Conservation (phyloP, 2,113 vertebrate genomes). For the Cebus imitator region DNA sequence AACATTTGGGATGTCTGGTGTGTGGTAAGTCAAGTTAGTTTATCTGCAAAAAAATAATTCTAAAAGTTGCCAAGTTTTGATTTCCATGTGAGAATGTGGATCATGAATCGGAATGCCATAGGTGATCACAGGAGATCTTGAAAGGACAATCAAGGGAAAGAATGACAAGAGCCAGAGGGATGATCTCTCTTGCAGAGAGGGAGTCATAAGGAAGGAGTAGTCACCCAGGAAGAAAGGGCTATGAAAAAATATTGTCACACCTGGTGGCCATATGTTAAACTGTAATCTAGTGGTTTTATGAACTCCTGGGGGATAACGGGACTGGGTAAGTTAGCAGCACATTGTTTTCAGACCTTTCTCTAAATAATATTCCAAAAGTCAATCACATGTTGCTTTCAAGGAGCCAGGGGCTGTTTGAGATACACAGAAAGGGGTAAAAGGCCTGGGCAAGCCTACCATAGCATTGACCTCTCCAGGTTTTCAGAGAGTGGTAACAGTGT, state of each 20-base stretch:
- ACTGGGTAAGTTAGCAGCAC: background rate
- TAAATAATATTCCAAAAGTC: background rate
- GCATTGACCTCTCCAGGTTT: background rate
- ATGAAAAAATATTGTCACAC: background rate
- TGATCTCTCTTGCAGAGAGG: rapidly evolving
- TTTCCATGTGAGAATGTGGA: background rate
- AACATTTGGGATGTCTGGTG: background rate
- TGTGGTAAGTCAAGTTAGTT: background rate
- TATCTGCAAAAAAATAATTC: background rate
- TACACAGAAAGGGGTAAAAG: background rate
- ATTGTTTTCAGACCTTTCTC: background rate
- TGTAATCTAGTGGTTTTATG: background rate
- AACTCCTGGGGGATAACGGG: background rate
- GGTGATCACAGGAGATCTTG: background rate
- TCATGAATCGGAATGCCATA: background rate
- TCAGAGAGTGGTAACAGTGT: background rate
- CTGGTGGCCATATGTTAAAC: background rate
- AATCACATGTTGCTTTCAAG: background rate
- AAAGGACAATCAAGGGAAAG: background rate
- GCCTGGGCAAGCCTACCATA: background rate
- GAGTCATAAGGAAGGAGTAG: background rate
- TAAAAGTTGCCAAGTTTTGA: background rate
- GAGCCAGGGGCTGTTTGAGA: background rate
- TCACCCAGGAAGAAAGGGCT: background rate
- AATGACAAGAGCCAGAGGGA: background rate